Conservation (phyloP, 2,113 vertebrate genomes). For the Hydropotes inermis region DNA sequence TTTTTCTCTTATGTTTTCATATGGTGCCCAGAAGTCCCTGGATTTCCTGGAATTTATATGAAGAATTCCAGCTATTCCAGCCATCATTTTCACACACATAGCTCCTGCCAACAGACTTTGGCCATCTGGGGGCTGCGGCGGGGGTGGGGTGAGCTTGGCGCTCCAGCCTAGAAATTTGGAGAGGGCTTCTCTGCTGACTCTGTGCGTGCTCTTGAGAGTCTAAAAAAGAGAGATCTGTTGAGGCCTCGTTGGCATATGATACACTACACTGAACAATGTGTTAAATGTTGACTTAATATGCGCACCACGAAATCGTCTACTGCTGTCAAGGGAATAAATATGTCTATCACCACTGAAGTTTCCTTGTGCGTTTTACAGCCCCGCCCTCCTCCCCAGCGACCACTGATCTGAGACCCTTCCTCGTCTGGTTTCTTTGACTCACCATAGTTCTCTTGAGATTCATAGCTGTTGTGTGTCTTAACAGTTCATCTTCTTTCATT, state of each 20-base stretch:
- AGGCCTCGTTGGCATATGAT: background rate
- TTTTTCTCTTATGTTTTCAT: constrained; percentile 14
- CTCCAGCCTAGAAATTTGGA: background rate
- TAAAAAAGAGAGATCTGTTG: background rate
- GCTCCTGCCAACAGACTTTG: constrained; percentile 23
- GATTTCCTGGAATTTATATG: constrained; percentile 60
- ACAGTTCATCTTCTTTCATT: background rate
- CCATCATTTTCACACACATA: background rate
- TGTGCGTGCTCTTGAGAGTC: background rate
- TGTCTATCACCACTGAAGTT: background rate
- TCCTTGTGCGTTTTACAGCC: background rate
- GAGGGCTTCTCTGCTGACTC: background rate
- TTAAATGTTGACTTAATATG: background rate
- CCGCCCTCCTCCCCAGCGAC: background rate
- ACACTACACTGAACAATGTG: background rate
- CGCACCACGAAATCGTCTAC: background rate
- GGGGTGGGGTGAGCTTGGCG: background rate
- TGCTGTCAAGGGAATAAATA: background rate
- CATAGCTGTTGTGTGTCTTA: background rate
- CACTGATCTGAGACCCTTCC: background rate
- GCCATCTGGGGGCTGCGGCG: background rate
- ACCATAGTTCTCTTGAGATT: background rate
- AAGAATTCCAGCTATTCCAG: constrained; percentile 62
- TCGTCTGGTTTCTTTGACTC: background rate
- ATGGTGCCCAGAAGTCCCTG: constrained; percentile 60